A percentile compares a stretch with the other conserved stretches of the same genome.
These are phyloP conservation scores for Syncerus caffer DNA, from an alignment of 2,797 vertebrate genomes.

Conservation along the genomic window DNA sequence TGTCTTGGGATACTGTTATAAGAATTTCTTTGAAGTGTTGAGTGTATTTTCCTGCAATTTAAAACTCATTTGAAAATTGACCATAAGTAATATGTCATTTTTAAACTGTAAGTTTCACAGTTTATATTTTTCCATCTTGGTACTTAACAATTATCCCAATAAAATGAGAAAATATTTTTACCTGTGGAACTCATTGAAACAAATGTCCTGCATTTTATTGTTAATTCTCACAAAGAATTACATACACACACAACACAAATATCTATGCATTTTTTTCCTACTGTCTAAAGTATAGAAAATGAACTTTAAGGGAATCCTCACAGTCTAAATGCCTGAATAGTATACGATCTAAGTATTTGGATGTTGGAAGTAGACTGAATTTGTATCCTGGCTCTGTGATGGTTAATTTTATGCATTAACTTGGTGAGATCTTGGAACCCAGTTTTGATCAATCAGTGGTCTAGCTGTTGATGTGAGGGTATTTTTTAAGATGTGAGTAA, in stretches of 20 bases:
- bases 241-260: not conserved
- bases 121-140: not conserved
- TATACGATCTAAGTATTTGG: not conserved
- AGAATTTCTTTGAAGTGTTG: not conserved
- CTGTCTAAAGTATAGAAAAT: not conserved
- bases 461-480: not conserved
- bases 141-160: not conserved
- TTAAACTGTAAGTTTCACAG: not conserved
- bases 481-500: not conserved
- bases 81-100: not conserved
- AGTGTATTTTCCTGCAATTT: not conserved
- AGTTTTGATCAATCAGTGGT: not conserved
- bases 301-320: not conserved
- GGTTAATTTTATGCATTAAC: not conserved
- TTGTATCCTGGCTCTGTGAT: not conserved
- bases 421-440: not conserved
- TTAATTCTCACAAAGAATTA: not conserved
- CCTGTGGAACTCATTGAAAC: not conserved
- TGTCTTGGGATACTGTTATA: not conserved
- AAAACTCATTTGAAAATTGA: not conserved
- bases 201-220: not conserved
- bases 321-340: not conserved
- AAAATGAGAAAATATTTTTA: not conserved
- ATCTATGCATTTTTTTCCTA: not conserved
- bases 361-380: not conserved